Conservation (phyloP, 2,797 vertebrate genomes). For the Buphagus erythrorhynchus region DNA sequence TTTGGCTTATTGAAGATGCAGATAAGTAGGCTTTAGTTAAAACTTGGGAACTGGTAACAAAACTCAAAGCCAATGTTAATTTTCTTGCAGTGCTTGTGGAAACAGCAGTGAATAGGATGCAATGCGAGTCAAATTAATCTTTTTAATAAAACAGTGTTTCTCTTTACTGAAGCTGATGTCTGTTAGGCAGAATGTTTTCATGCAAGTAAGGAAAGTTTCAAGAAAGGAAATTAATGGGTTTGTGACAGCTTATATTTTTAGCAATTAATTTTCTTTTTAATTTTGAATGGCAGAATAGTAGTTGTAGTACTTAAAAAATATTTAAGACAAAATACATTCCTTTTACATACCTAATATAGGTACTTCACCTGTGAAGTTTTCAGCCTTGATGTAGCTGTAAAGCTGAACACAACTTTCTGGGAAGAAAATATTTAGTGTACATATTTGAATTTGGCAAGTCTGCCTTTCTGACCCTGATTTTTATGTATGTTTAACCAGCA, state of each 20-base stretch:
- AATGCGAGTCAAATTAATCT: fast-evolving
- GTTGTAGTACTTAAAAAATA: background rate
- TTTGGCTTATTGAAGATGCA: background rate
- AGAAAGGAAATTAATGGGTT: background rate
- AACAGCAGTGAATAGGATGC: background rate
- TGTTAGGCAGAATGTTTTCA: background rate
- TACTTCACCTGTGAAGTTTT: background rate
- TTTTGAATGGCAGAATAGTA: background rate
- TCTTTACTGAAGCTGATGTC: background rate
- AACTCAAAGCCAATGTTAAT: background rate
- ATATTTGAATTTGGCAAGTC: background rate
- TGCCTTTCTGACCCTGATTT: background rate
- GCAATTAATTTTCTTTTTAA: background rate
- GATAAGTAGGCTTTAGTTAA: background rate
- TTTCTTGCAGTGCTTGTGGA: background rate
- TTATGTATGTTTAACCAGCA: background rate
- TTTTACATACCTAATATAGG: background rate
- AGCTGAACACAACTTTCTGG: background rate
- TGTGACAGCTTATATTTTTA: background rate
- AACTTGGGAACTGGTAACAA: background rate
- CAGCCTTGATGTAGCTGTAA: background rate
- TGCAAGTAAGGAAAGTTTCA: background rate
- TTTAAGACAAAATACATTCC: background rate
- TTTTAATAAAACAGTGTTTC: background rate
- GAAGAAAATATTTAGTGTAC: background rate